Evolutionary conservation across 2,797 vertebrate species (phyloP).

Genomic region (Propithecus perrieri): DNA sequence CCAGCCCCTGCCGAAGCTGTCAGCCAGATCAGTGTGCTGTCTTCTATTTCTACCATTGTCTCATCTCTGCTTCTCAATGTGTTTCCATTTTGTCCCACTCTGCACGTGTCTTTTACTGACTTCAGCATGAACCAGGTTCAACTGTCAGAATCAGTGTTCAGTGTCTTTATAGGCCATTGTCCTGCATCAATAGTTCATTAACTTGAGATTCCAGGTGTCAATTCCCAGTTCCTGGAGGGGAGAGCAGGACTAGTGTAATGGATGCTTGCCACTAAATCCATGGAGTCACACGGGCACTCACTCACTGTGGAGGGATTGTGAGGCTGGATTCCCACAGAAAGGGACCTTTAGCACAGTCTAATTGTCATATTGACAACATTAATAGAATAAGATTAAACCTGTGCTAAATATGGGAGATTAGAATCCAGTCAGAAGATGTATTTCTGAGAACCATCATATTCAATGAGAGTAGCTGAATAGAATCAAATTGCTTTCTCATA

Average conservation of each 20-base stretch:
- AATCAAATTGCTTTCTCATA: not conserved
- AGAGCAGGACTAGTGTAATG: not conserved
- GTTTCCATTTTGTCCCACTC: not conserved
- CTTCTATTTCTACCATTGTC: fast-evolving
- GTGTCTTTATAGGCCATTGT: not conserved
- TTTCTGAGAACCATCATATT: not conserved
- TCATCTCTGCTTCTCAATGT: not conserved
- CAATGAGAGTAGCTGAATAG: not conserved
- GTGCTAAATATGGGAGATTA: not conserved
- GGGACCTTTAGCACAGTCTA: not conserved
- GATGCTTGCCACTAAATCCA: not conserved
- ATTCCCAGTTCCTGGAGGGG: not conserved
- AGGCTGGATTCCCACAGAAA: not conserved
- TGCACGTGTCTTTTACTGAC: not conserved
- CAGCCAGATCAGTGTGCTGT: fast-evolving
- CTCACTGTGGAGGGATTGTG: not conserved
- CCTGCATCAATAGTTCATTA: not conserved
- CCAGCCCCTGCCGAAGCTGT: not conserved
- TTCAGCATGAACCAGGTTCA: not conserved
- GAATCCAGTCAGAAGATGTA: not conserved
- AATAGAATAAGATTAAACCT: not conserved
- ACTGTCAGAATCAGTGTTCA: not conserved
- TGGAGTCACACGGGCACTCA: not conserved
- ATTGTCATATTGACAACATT: not conserved
- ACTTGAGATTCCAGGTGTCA: not conserved